Percentiles rank a stretch among this genome's conserved stretches.
phyloP scores from a whole-genome alignment of 2,888 invertebrate genomes.

The Merodon equestris region DNA sequence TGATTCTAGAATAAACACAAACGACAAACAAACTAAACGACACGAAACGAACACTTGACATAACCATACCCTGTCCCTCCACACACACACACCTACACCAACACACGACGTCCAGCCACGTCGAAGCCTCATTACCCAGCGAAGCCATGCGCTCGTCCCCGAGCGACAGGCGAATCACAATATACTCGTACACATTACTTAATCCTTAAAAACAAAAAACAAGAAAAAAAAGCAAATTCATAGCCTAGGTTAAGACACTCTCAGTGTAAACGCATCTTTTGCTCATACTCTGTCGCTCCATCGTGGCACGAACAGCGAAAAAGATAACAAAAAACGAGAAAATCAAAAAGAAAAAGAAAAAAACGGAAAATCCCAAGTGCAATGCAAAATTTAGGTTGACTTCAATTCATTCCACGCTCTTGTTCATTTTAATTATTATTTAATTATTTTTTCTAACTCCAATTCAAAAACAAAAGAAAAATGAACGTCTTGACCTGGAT shows the following conservation, averaged over 20 bases:
- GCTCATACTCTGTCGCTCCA: conserved; percentile 44
- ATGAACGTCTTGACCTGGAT: conserved; percentile 69
- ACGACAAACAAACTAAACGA: conserved; percentile 34
- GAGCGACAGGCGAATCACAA: conserved; percentile 31
- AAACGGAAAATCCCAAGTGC: conserved; percentile 24
- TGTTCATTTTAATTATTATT: too few relatives aligned
- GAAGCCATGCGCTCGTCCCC: conserved; percentile 52
- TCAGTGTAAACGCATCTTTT: conserved; percentile 20
- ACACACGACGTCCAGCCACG: conserved; percentile 8
- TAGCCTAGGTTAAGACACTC: conserved; percentile 32
- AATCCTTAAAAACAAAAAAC: conserved; percentile 1
- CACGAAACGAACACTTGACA: conserved; percentile 45
- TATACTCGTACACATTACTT: background rate
- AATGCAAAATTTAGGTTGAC: conserved; percentile 70
- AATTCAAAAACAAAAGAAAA: conserved; percentile 17
- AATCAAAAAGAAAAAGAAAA: conserved; percentile 6
- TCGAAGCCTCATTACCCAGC: conserved; percentile 58
- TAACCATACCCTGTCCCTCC: conserved; percentile 3
- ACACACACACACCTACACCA: conserved; percentile 16
- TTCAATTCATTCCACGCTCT: conserved; percentile 56
- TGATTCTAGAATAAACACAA: conserved; percentile 47
- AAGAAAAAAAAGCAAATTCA: conserved; percentile 13
- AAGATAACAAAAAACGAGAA: conserved; percentile 24
- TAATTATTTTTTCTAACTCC: too few relatives aligned
- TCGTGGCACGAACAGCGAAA: conserved; percentile 41